These are phyloP conservation scores for Odontamblyopus lacepedii DNA, from an alignment of 2,797 vertebrate genomes.

Conservation along the genomic window DNA sequence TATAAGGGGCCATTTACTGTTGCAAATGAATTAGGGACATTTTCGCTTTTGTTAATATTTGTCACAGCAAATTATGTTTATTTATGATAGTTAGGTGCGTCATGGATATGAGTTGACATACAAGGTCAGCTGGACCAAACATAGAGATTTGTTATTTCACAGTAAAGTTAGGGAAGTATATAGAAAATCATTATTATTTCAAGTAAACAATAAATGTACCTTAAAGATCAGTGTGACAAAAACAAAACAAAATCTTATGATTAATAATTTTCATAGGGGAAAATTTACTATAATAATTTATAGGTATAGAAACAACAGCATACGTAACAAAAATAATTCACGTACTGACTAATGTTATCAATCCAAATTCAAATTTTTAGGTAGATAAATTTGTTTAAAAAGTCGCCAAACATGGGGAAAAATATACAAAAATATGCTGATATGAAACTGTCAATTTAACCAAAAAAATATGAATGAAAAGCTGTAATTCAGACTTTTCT, in stretches of 20 bases:
- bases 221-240: background rate
- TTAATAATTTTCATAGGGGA: too few species aligned
- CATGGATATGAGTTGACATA: constrained; percentile 41
- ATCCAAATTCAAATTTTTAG: too few species aligned
- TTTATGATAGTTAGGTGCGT: constrained; percentile 55
- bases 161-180: background rate
- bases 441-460: too few species aligned
- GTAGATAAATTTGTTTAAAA: too few species aligned
- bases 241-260: too few species aligned
- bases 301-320: too few species aligned
- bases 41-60: constrained; percentile 51
- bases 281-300: too few species aligned
- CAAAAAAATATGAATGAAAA: background rate
- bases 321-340: too few species aligned
- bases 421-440: too few species aligned
- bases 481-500: background rate
- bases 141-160: background rate
- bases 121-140: constrained; percentile 23
- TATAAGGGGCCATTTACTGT: constrained; percentile 57
- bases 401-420: too few species aligned
- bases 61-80: constrained; percentile 53
- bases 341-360: too few species aligned
- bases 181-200: too few species aligned
- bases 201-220: background rate
- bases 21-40: constrained; percentile 53